These are phyloP conservation scores for Drosophila subpulchrella DNA, from an alignment of 1,140 invertebrate genomes.

Conservation along the genomic window DNA sequence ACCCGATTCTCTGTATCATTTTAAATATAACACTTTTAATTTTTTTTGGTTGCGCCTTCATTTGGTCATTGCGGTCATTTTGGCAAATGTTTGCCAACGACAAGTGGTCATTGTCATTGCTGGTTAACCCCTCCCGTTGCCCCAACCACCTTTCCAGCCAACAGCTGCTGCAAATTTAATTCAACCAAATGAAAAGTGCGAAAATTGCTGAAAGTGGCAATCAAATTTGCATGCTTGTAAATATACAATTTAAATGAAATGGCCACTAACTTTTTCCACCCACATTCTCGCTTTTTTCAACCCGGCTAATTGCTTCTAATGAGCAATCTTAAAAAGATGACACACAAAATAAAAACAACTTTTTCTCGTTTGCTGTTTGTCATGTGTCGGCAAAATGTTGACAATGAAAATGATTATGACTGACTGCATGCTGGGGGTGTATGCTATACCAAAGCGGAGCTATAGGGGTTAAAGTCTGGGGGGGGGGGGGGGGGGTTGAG, in stretches of 20 bases:
- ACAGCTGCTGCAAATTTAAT: conserved; percentile 40
- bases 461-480: conserved; percentile 13
- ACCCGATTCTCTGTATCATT: conserved; percentile 4
- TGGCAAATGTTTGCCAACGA: conserved; percentile 68
- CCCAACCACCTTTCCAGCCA: neutral
- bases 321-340: conserved; percentile 60
- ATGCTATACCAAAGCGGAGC: conserved; percentile 5
- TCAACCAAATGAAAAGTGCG: conserved; percentile 27
- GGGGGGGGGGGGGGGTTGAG: neutral
- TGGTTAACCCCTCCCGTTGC: conserved; percentile 5
- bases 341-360: conserved; percentile 38
- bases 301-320: conserved; percentile 72
- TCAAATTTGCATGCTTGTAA: conserved; percentile 78
- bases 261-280: conserved; percentile 34
- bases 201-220: conserved; percentile 53
- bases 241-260: conserved; percentile 70
- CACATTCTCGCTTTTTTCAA: conserved; percentile 11
- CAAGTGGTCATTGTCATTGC: conserved; percentile 75
- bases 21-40: conserved; percentile 25
- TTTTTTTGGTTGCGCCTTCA: conserved; percentile 31
- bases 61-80: conserved; percentile 55
- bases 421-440: conserved; percentile 54
- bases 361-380: conserved; percentile 62
- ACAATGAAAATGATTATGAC: conserved; percentile 82
- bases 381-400: conserved; percentile 77